phyloP scores from a whole-genome alignment of 1,140 invertebrate genomes.

The Drosophila mauritiana region DNA sequence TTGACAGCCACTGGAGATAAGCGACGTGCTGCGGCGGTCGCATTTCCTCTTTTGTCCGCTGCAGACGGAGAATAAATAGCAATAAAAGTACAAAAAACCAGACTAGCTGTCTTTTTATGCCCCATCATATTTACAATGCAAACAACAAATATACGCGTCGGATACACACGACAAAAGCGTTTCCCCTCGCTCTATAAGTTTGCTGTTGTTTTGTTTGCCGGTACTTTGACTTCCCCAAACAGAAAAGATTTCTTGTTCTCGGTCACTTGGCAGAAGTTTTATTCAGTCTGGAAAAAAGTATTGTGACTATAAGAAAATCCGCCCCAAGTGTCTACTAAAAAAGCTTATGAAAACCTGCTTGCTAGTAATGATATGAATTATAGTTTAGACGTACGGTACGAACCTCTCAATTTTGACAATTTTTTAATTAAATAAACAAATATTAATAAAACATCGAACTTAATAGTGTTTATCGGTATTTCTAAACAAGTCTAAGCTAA shows the following conservation, averaged over 20 bases:
- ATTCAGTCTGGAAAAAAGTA: slow-evolving; percentile 15
- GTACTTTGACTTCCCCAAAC: slow-evolving; percentile 44
- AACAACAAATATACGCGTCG: slow-evolving; percentile 39
- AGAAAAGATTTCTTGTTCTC: slow-evolving; percentile 43
- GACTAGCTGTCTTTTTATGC: slow-evolving; percentile 49
- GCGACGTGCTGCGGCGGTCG: slow-evolving; percentile 48
- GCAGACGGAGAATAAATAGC: slow-evolving; percentile 40
- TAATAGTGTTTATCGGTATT: too few relatives aligned
- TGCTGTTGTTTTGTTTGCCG: slow-evolving; percentile 33
- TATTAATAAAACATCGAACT: too few relatives aligned
- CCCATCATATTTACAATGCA: slow-evolving; percentile 50
- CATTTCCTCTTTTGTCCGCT: slow-evolving; percentile 49
- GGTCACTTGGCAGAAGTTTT: slow-evolving; percentile 35
- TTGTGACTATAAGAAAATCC: not conserved
- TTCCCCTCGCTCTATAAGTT: slow-evolving; percentile 7
- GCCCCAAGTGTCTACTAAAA: too few relatives aligned
- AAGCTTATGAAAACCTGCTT: too few relatives aligned
- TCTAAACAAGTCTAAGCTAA: too few relatives aligned
- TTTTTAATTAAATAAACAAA: too few relatives aligned
- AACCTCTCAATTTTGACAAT: too few relatives aligned
- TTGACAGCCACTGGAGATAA: slow-evolving; percentile 58
- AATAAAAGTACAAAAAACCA: slow-evolving; percentile 53
- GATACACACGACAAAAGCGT: slow-evolving; percentile 44
- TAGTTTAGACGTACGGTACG: too few relatives aligned
- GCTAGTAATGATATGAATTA: too few relatives aligned